Evolutionary conservation across 2,888 invertebrate genomes (phyloP).

Genomic region (Athalia rosae): DNA sequence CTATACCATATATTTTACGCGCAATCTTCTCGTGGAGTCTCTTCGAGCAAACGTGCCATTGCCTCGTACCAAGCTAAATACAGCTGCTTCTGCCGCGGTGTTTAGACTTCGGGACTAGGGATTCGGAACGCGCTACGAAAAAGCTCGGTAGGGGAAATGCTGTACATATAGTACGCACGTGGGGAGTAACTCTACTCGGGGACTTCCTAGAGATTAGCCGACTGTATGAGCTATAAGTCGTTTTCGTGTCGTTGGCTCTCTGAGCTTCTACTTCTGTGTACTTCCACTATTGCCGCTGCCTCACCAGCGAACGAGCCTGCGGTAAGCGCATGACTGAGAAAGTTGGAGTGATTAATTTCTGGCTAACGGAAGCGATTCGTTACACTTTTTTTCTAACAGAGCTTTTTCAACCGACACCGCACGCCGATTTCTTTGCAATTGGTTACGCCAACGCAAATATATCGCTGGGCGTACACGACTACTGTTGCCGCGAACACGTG

Average conservation of each 20-base stretch:
- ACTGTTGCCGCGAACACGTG: no score
- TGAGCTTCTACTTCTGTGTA: not conserved
- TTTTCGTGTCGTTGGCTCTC: not conserved
- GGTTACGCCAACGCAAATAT: not conserved
- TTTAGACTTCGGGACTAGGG: slow-evolving; percentile 14
- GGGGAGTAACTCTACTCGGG: slow-evolving; percentile 24
- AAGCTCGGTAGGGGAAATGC: not conserved
- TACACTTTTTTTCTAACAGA: slow-evolving; percentile 8
- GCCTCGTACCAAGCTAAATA: slow-evolving; percentile 37
- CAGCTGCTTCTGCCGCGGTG: slow-evolving; percentile 38
- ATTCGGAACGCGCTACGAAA: slow-evolving; percentile 4
- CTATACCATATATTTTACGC: not conserved
- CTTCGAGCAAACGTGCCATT: slow-evolving; percentile 37
- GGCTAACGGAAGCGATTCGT: slow-evolving; percentile 44
- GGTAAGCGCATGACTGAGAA: slow-evolving; percentile 35
- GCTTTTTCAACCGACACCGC: not conserved
- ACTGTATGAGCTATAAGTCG: slow-evolving; percentile 26
- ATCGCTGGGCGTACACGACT: no score
- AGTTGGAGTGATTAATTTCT: slow-evolving; percentile 42
- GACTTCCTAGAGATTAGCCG: slow-evolving; percentile 38
- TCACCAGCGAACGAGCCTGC: not conserved
- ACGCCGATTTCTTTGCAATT: slow-evolving; percentile 30
- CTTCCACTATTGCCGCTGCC: not conserved
- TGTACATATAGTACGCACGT: not conserved
- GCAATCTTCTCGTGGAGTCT: not conserved